Evolutionary conservation across 2,113 vertebrate genomes (phyloP).

Genomic region (Alosa alosa): DNA sequence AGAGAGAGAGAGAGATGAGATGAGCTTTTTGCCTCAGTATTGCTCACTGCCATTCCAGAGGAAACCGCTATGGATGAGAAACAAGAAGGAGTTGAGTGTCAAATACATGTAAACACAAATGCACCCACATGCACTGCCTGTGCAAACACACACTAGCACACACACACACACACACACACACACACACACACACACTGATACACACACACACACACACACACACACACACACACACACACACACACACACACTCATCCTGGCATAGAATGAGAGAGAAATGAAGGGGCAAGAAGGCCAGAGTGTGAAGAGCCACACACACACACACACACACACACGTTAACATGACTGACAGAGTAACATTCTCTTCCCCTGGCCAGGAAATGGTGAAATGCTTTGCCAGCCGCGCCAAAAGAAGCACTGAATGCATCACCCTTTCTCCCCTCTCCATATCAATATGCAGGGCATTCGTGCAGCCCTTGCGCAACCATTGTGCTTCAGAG

Average conservation of each 20-base stretch:
- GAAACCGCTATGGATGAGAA: background rate
- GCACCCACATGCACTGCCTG: background rate
- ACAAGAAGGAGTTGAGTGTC: background rate
- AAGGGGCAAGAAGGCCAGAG: background rate
- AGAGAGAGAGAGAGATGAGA: background rate
- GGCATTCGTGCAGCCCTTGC: conserved; percentile 27
- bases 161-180: background rate
- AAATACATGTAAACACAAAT: conserved; percentile 1
- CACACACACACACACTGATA: background rate
- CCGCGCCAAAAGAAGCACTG: conserved; percentile 36
- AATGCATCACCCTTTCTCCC: conserved; percentile 19
- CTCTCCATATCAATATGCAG: conserved; percentile 33
- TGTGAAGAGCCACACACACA: background rate
- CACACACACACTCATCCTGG: background rate
- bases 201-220: background rate
- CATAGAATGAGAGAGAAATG: background rate
- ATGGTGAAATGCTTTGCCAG: conserved; percentile 41
- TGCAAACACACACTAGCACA: background rate
- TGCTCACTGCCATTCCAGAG: background rate
- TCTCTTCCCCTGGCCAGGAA: conserved; percentile 36
- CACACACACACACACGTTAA: background rate
- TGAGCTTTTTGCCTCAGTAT: background rate
- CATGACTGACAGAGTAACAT: conserved; percentile 34
- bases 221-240: conserved; percentile 2
- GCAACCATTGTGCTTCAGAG: conserved; percentile 36